Percentiles rank a stretch among this genome's conserved stretches.
Conservation (phyloP, 2,113 vertebrate species). For the Mustela lutreola region DNA sequence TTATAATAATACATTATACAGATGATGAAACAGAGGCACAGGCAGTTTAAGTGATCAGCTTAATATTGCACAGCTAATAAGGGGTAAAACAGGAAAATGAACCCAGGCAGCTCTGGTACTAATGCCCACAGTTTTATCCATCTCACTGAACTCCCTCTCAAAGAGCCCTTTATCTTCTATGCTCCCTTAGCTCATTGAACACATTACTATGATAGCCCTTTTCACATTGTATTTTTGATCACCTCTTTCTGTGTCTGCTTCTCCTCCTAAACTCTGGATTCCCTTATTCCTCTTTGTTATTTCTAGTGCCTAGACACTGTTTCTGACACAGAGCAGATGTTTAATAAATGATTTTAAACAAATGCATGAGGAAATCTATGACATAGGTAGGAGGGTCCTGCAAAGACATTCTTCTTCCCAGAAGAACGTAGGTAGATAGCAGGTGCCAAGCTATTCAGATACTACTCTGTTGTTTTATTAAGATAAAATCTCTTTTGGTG, state of each 20-base stretch:
- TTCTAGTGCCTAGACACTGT: not conserved
- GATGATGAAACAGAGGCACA: constrained; percentile 30
- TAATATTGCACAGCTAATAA: constrained; percentile 50
- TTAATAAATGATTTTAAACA: constrained; percentile 56
- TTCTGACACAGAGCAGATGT: constrained; percentile 15
- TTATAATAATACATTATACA: constrained; percentile 25
- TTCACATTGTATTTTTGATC: constrained; percentile 37
- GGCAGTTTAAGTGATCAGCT: constrained; percentile 41
- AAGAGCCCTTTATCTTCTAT: constrained; percentile 14
- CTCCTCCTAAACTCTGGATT: not conserved
- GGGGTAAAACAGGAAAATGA: not conserved
- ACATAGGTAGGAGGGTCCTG: not conserved
- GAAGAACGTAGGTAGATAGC: not conserved
- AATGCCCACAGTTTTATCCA: not conserved
- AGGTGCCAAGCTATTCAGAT: constrained; percentile 33
- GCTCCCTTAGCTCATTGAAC: not conserved
- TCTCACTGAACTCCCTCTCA: not conserved
- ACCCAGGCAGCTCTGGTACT: not conserved
- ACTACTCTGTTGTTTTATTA: constrained; percentile 13
- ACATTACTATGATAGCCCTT: not conserved
- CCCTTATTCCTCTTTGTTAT: not conserved
- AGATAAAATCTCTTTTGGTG: constrained; percentile 29
- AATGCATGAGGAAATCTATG: constrained; percentile 53
- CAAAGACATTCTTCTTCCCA: constrained; percentile 11
- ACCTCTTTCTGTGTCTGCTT: not conserved